Conservation (phyloP, 2,113 vertebrate genomes). For the Pseudopodoces humilis region DNA sequence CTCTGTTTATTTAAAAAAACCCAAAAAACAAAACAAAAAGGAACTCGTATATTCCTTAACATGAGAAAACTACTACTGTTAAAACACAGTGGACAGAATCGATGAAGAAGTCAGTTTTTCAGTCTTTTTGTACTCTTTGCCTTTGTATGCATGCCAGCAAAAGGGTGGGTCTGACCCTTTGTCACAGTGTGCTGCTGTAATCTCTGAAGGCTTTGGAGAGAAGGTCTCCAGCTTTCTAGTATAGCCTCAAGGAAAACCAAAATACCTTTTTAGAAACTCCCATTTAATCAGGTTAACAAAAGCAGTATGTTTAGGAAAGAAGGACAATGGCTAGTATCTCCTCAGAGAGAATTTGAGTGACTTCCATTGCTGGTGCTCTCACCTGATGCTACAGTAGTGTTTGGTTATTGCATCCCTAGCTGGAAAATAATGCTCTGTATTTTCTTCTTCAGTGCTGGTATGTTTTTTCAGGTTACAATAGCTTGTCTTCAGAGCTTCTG, state of each 20-base stretch:
- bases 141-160: neutral
- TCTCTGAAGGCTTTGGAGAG: neutral
- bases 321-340: neutral
- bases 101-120: neutral
- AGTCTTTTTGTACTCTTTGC: neutral
- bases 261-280: neutral
- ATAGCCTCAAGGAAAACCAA: neutral
- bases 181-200: neutral
- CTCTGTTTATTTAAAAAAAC: neutral
- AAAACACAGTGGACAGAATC: neutral
- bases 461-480: neutral
- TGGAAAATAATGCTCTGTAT: neutral
- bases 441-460: neutral
- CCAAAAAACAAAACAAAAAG: neutral
- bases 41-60: neutral
- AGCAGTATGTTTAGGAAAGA: neutral
- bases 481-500: neutral
- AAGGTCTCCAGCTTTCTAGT: neutral
- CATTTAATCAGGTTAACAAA: neutral
- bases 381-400: neutral
- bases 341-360: neutral
- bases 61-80: neutral
- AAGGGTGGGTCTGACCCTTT: neutral
- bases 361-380: neutral
- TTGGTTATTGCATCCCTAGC: neutral